Evolutionary conservation across 2,113 vertebrate species (phyloP).

Genomic region (Dipodomys merriami): DNA sequence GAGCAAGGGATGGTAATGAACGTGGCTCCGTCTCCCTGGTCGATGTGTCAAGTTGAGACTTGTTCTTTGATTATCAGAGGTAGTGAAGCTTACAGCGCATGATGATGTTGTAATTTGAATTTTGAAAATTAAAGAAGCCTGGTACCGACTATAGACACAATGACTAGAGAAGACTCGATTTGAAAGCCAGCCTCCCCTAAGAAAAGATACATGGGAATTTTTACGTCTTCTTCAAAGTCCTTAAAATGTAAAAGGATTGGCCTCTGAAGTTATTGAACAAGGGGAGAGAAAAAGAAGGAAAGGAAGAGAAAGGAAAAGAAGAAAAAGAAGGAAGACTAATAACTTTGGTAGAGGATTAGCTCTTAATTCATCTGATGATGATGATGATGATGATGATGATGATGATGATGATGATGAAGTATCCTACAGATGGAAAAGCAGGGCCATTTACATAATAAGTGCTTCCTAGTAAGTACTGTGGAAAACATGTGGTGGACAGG

Average conservation of each 20-base stretch:
- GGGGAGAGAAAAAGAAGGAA: not conserved
- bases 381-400: not conserved
- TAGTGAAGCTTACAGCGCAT: slow-evolving; percentile 49
- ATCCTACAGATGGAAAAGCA: not conserved
- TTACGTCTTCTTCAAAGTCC: slow-evolving; percentile 21
- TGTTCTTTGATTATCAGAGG: slow-evolving; percentile 55
- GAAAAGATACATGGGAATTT: not conserved
- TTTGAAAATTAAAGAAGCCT: slow-evolving; percentile 59
- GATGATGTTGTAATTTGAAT: slow-evolving; percentile 60
- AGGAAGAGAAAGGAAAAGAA: no score
- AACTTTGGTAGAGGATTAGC: not conserved
- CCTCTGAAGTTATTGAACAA: slow-evolving; percentile 41
- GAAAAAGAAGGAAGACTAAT: not conserved
- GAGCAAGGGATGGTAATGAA: slow-evolving; percentile 11
- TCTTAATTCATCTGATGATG: slow-evolving; percentile 5
- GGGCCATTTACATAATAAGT: not conserved
- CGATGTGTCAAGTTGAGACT: slow-evolving; percentile 48
- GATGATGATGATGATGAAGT: not conserved
- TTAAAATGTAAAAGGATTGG: slow-evolving; percentile 58
- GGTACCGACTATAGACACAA: slow-evolving; percentile 23
- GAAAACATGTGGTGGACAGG: not conserved
- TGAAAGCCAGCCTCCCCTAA: not conserved
- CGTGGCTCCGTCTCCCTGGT: not conserved
- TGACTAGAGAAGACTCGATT: not conserved
- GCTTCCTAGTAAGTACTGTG: slow-evolving; percentile 27